Base-by-base conservation (phyloP, 2,797 vertebrate genomes). In the Lemur catta region DNA sequence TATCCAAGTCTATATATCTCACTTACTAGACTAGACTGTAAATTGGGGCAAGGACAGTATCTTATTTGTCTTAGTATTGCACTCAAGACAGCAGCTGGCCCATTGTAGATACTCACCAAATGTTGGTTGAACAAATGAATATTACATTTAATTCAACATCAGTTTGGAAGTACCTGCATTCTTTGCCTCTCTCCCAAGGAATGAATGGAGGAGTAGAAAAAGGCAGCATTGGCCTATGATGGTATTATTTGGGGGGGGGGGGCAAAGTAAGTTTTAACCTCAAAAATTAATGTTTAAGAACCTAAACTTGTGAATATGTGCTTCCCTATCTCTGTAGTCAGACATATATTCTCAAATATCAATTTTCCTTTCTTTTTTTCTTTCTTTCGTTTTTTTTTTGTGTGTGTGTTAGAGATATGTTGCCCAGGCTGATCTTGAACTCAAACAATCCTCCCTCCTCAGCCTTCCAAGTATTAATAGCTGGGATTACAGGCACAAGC, bases 241-340 rank as follows among this genome's bases (percentile, higher is more conserved):
- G 50, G n/a, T 48, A 43, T 33, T 65, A 50, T 84, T 92, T 87
- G 92, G 38, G 74, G 52, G 7, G 57, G 26, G 89, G 38, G 79
- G 52, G 7, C 61, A 88, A 61, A 81, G 15, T 91, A 61, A 81
- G 20, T 88, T 95, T 95, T 84, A 93, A 67, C 26, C 18, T 75
- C 13, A 85, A 38, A 38, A 95, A 65, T 88, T 88, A 61, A 89
- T 59, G 41, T 89, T 90, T 89, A 97, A 95, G 41, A 94, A 78
- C 20, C n/a, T 75, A 71, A 18, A 76, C 86, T 35, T 78, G 33
- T 69, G 86, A 86, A 28, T 71, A 75, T 75, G 92, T 89, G 28
- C 22, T 75, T 24, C 65, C 80, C 80, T 86, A 65, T 92, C 30
- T 76, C 24, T 63, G 0, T 65, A 9, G n/a, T 59, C 33, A 33